These are phyloP conservation scores for Mesochorus sp. DNA, from an alignment of 2,888 invertebrate genomes.

Conservation along the genomic window DNA sequence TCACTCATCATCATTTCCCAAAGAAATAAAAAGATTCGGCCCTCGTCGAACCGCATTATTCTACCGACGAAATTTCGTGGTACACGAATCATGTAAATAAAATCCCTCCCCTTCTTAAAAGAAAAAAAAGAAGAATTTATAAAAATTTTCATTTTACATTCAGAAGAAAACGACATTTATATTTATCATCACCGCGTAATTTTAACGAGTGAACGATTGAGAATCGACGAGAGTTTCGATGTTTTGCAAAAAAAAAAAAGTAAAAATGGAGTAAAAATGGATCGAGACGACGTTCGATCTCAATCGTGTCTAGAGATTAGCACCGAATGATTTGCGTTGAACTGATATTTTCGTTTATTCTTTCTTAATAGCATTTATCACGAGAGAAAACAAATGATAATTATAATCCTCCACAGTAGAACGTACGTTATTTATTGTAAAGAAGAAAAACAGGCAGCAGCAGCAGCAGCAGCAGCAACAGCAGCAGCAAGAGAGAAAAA, in stretches of 20 bases:
- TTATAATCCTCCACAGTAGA: conserved; percentile 63
- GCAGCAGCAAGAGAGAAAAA: conserved; percentile 42
- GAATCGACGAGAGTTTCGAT: conserved; percentile 48
- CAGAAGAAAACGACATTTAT: conserved; percentile 59
- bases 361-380: conserved; percentile 42
- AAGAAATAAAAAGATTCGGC: conserved; percentile 34
- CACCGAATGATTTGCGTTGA: conserved; percentile 50
- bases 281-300: conserved; percentile 46
- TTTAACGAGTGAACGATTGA: conserved; percentile 53
- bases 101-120: too few relatives aligned
- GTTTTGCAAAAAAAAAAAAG: neutral
- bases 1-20: conserved; percentile 47
- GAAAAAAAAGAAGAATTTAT: conserved; percentile 64
- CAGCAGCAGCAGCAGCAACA: too few relatives aligned
- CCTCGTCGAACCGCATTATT: conserved; percentile 41
- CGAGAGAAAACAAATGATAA: conserved; percentile 52
- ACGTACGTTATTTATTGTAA: conserved; percentile 66
- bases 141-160: conserved; percentile 69
- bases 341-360: conserved; percentile 53
- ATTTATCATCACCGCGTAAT: conserved; percentile 59
- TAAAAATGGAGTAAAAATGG: neutral
- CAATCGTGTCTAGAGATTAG: conserved; percentile 18
- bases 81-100: conserved; percentile 73
- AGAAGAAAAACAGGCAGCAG: too few relatives aligned
- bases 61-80: conserved; percentile 45